Evolutionary conservation across 2,797 vertebrate species (phyloP).

Genomic region (Australoheros facetus): DNA sequence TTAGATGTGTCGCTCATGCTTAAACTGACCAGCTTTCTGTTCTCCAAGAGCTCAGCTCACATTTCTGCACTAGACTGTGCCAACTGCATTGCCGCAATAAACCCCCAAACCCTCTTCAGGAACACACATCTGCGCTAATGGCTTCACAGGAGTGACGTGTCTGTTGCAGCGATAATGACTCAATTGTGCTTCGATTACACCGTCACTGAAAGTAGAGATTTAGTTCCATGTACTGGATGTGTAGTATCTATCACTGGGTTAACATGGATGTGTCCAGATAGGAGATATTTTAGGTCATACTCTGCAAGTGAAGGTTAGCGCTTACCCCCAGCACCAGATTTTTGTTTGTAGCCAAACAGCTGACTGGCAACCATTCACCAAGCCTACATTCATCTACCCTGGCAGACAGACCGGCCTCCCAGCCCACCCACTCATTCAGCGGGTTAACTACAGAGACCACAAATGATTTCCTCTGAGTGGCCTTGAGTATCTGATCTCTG

Average conservation of each 20-base stretch:
- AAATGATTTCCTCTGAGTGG: conserved; percentile 20
- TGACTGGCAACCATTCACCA: conserved; percentile 61
- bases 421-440: conserved; percentile 58
- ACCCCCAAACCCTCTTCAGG: conserved; percentile 25
- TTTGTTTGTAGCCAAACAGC: conserved; percentile 57
- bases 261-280: conserved; percentile 13
- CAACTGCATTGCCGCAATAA: conserved; percentile 20
- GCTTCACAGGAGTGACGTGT: conserved; percentile 44
- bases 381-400: conserved; percentile 3
- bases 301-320: conserved; percentile 4
- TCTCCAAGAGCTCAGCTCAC: conserved; percentile 30
- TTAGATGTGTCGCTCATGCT: conserved; percentile 46
- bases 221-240: neutral
- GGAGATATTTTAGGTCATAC: conserved; percentile 2
- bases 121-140: conserved; percentile 48
- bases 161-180: conserved; percentile 45
- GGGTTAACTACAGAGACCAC: conserved; percentile 45
- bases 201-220: neutral
- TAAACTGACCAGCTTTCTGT: conserved; percentile 31
- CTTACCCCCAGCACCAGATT: conserved; percentile 26
- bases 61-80: conserved; percentile 38
- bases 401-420: conserved; percentile 34
- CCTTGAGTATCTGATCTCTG: conserved; percentile 20
- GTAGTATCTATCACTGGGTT: conserved; percentile 13
- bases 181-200: conserved; percentile 46